phyloP scores from a whole-genome alignment of 2,888 invertebrate genomes.

The Sphaerophoria taeniata region DNA sequence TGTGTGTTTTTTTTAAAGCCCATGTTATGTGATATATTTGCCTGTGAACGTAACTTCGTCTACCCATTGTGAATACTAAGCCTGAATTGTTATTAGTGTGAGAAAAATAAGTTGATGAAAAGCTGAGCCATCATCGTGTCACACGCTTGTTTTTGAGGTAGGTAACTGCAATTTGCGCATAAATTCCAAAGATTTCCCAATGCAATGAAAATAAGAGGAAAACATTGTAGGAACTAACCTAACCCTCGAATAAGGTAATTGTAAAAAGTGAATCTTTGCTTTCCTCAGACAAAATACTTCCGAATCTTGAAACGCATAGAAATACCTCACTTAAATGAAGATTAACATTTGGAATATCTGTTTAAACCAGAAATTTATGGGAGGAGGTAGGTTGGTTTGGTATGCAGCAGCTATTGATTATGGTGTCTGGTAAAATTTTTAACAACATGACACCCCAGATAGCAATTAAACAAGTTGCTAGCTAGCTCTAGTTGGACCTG shows the following conservation, averaged over 20 bases:
- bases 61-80: slow-evolving; percentile 57
- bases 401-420: too few species aligned
- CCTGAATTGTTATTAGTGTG: slow-evolving; percentile 54
- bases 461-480: too few species aligned
- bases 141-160: slow-evolving; percentile 47
- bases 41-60: slow-evolving; percentile 30
- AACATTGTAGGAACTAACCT: background rate
- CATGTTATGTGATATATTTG: slow-evolving; percentile 47
- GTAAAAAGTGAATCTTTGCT: slow-evolving; percentile 5
- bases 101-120: slow-evolving; percentile 33
- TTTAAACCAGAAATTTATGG: too few species aligned
- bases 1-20: slow-evolving; percentile 5
- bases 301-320: too few species aligned
- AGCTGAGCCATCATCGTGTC: slow-evolving; percentile 18
- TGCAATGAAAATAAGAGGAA: background rate
- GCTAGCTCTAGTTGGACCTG: too few species aligned
- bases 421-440: too few species aligned
- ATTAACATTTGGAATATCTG: too few species aligned
- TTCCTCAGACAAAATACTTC: background rate
- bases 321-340: too few species aligned
- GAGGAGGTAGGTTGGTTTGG: too few species aligned
- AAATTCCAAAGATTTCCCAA: slow-evolving; percentile 28
- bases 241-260: background rate
- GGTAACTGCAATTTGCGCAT: slow-evolving; percentile 50
- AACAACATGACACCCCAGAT: too few species aligned